A percentile compares a stretch with the other conserved stretches of the same genome.
These are phyloP conservation scores for Ophthalmolycus amberensis DNA, from an alignment of 2,113 vertebrate species.

Conservation along the genomic window DNA sequence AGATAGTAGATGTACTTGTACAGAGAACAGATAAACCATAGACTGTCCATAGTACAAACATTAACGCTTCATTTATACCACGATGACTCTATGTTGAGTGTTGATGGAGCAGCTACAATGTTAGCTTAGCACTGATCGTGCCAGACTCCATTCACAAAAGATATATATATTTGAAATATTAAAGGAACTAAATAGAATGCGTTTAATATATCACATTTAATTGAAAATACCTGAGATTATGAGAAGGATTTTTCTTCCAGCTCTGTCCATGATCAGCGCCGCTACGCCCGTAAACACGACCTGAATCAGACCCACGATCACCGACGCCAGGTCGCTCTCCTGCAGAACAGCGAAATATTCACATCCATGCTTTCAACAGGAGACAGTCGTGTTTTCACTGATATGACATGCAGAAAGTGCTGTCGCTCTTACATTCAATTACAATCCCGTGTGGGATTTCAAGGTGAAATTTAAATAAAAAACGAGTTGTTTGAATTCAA, in stretches of 20 bases:
- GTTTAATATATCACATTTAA: not conserved
- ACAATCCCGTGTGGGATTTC: not conserved
- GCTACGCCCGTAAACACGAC: conserved; percentile 90
- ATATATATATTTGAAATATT: too few species aligned
- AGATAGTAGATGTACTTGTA: too few species aligned
- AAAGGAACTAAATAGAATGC: not conserved
- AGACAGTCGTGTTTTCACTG: not conserved
- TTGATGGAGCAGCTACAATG: too few species aligned
- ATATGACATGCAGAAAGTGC: not conserved
- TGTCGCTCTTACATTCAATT: not conserved
- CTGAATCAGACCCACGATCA: conserved; percentile 88
- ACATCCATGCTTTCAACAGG: not conserved
- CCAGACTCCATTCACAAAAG: too few species aligned
- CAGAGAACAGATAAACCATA: too few species aligned
- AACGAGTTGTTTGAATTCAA: not conserved
- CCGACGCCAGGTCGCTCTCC: conserved; percentile 88
- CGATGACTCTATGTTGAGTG: too few species aligned
- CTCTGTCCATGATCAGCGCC: conserved; percentile 90
- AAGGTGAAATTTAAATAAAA: not conserved
- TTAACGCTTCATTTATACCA: too few species aligned
- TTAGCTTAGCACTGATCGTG: too few species aligned
- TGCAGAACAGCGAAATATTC: conserved; percentile 60
- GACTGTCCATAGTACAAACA: too few species aligned
- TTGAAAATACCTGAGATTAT: conserved; percentile 84
- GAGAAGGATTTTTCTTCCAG: conserved; percentile 90